These are phyloP conservation scores for Drosophila subquinaria DNA, from an alignment of 2,888 invertebrate species.

Conservation along the genomic window DNA sequence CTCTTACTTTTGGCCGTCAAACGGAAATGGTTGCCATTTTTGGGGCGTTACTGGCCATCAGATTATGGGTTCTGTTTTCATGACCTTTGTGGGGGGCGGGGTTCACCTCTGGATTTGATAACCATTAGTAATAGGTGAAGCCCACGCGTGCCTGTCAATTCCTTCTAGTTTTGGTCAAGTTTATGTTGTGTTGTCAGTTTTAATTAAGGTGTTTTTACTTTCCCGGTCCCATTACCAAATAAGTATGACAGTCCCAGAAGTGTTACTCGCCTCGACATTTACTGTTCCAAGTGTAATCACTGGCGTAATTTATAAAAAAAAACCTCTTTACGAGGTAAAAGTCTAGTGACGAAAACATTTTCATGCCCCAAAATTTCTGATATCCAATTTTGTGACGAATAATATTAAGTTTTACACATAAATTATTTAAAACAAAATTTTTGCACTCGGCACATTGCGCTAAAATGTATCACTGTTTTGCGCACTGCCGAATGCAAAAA, in stretches of 20 bases:
- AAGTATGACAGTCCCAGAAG: constrained; percentile 27
- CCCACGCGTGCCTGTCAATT: constrained; percentile 50
- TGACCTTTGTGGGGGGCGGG: constrained; percentile 50
- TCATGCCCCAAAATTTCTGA: no score
- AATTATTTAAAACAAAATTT: no score
- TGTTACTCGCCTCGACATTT: constrained; percentile 16
- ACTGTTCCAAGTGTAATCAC: constrained; percentile 19
- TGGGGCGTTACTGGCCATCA: constrained; percentile 45
- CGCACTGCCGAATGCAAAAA: no score
- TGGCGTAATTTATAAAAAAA: constrained; percentile 25
- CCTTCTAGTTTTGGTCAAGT: constrained; percentile 14
- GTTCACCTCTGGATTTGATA: constrained; percentile 29
- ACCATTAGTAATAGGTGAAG: constrained; percentile 45
- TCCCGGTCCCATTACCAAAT: constrained; percentile 14
- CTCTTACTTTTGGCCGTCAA: constrained; percentile 46
- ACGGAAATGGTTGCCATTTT: constrained; percentile 62
- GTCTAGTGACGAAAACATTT: no score
- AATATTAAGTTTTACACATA: no score
- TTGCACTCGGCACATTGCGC: no score
- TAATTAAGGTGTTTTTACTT: constrained; percentile 62
- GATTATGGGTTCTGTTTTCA: constrained; percentile 62
- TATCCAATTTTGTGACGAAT: no score
- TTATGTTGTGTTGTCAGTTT: constrained; percentile 34
- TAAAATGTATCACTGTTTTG: no score
- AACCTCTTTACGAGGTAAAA: no score